A percentile compares a stretch with the other conserved stretches of the same genome.
Evolutionary conservation across 1,140 invertebrate species (phyloP).

Genomic region (Batillaria attramentaria): DNA sequence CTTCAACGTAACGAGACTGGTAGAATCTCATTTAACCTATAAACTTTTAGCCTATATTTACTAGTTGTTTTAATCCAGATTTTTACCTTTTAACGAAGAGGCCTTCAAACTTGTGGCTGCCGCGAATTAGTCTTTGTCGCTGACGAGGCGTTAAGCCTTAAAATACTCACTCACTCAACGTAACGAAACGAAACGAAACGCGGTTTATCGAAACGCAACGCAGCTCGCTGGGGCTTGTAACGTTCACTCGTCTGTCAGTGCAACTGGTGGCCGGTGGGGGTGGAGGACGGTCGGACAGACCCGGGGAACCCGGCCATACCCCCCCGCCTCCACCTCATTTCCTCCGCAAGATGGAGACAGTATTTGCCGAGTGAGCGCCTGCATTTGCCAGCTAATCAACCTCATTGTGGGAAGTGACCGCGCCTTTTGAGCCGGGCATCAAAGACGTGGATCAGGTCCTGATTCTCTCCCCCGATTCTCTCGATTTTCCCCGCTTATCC

Average conservation of each 20-base stretch:
- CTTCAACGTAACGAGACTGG: no score
- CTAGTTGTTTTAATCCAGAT: no score
- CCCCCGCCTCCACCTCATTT: background rate
- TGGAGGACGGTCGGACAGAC: background rate
- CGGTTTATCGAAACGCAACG: no score
- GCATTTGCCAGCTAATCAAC: slow-evolving; percentile 26
- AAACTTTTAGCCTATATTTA: no score
- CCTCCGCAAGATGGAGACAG: background rate
- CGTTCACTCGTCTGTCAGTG: no score
- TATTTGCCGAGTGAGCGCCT: slow-evolving; percentile 13
- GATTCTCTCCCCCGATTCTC: background rate
- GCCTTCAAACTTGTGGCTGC: no score
- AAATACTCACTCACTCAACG: background rate
- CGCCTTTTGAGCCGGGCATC: background rate
- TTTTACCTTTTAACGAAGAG: no score
- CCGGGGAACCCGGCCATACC: background rate
- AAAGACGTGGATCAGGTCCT: slow-evolving; percentile 3
- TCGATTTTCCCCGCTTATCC: background rate
- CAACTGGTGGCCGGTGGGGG: no score
- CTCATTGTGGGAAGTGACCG: background rate
- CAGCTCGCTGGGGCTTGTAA: no score
- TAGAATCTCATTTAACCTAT: no score
- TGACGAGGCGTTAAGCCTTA: no score
- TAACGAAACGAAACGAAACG: background rate
- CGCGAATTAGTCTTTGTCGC: no score